Evolutionary conservation across 2,113 vertebrate species (phyloP), one percentile per base, ranked within the genome.

Genomic region (Scomber scombrus): DNA sequence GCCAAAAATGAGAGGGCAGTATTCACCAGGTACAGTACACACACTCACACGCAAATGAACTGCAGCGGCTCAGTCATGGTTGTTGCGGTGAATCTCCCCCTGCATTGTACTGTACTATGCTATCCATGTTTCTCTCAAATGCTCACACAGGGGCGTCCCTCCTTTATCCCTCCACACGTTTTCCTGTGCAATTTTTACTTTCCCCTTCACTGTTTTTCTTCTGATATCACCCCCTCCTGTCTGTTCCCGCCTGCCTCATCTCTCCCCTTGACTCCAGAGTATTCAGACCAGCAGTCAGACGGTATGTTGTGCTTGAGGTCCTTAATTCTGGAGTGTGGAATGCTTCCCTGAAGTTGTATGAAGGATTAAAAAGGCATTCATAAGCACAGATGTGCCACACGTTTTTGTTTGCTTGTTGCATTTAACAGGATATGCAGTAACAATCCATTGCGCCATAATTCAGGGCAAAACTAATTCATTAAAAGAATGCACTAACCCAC

Each of bases 1-100:
- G 73, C 95, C 19, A 89, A 94, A 70, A 93, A 91, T 0, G 95
- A 96, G 91, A 95, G 93, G 58, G 93, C 95, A 0, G 88, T 94
- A 49, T 94, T 93, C 81, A 90, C 71, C 93, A 98, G 97, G 97
- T 98, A 94, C 8, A 26, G 95, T 96, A 92, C 8, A 68, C 52
- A 45, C 23, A 12, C 70, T 75, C 23, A 15, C 40, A n/a, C 21
- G 43, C 18, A 11, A 47, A 56, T 23, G 19, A 55, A 23, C 18
- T 47, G 43, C 49, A 49, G 26, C 18, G 52, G 62, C 67, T 81
- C 51, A 43, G 23, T 47, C 14, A 46, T 58, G 16, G 68, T 5
- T 50, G 50, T 9, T 58, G n/a, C 43, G 19, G 62, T 57, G 19
- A 65, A 9, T 15, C 45, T 31, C 6, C 31, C 8, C n/a, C 11